Base-by-base conservation (phyloP, 1,140 invertebrate genomes). In the Eriocheir sinensis region DNA sequence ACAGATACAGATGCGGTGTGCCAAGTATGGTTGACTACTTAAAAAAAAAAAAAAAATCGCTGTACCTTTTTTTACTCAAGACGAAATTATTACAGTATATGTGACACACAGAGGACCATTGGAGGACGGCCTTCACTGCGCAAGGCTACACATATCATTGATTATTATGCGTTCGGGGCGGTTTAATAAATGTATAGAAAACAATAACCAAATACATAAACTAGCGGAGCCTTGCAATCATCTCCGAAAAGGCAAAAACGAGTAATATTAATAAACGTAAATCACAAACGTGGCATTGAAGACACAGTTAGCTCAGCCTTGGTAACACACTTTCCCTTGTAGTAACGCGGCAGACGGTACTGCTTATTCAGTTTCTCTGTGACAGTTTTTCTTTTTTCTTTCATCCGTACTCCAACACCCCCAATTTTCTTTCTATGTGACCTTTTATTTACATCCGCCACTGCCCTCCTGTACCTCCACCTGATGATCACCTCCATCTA, bases 201-300 rank as follows among this genome's bases (percentile, higher is more conserved):
- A 72, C 27, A 72, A 72, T 72, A 72, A 72, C n/a, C 27, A 21
- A 4, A n/a, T n/a, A 27, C 60, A 72, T 72, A 72, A 72, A 72
- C 60, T n/a, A 72, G 4, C 6, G 21, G 60, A n/a, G 60, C 60
- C n/a, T n/a, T 21, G 21, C n/a, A 72, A 72, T 72, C 60, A 72
- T 72, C 60, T n/a, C 8, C 6, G 27, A 21, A 4, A 21, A 21
- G 60, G 4, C 27, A n/a, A 72, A 27, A 72, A n/a, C 3, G 27
- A n/a, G n/a, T n/a, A 72, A 72, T 72, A 72, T n/a, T 72, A 72
- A n/a, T 72, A 72, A 21, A 72, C 21, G n/a, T 72, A n/a, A 72
- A 72, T 72, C 21, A 72, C 21, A 72, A n/a, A 72, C n/a, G n/a
- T 72, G 60, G 60, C 60, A 72, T 72, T 72, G 60, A 72, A 72